Conservation (phyloP, 2,113 vertebrate species). For the Pygoscelis antarcticus region DNA sequence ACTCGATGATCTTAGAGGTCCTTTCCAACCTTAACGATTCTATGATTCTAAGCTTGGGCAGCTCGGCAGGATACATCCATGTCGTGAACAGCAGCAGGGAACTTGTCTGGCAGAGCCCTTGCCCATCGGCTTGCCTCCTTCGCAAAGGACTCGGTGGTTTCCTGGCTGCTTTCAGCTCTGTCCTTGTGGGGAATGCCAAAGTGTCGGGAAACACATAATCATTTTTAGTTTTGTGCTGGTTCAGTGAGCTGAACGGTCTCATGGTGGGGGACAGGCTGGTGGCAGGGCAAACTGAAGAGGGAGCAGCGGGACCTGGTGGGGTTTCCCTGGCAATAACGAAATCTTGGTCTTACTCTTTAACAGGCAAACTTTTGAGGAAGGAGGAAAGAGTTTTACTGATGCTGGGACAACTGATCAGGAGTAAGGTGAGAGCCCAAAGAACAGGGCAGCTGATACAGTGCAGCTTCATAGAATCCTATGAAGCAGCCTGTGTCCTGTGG, state of each 20-base stretch:
- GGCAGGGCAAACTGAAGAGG: neutral
- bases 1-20: no score
- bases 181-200: neutral
- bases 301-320: neutral
- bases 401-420: neutral
- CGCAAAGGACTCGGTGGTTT: neutral
- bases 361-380: neutral
- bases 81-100: neutral
- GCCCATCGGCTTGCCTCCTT: neutral
- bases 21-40: no score
- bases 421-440: neutral
- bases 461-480: neutral
- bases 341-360: neutral
- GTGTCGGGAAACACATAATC: neutral
- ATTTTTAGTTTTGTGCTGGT: neutral
- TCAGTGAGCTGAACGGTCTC: neutral
- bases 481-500: neutral
- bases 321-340: neutral
- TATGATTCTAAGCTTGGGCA: neutral
- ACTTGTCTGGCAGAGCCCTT: neutral
- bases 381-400: neutral
- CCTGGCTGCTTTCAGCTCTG: neutral
- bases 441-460: neutral
- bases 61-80: neutral
- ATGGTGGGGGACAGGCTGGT: neutral